Evolutionary conservation across 1,140 invertebrate species (phyloP).

Genomic region (Papilio helenus): DNA sequence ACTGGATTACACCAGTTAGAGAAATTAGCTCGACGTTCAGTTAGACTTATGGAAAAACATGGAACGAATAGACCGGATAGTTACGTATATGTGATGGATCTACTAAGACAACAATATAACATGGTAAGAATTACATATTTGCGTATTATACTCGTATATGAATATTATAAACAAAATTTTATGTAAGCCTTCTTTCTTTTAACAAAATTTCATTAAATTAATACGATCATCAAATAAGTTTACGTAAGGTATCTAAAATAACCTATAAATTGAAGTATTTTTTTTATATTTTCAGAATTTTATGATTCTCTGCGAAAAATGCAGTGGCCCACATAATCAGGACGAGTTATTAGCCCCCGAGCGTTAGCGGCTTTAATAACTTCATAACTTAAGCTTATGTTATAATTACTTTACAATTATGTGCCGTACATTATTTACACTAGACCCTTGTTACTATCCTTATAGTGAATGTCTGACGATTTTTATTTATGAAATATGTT

Average conservation of each 20-base stretch:
- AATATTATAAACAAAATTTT: background rate
- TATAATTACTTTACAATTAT: background rate
- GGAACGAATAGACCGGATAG: background rate
- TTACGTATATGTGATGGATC: constrained; percentile 46
- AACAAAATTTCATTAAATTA: background rate
- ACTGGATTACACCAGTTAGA: constrained; percentile 40
- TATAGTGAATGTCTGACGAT: background rate
- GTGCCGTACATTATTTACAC: background rate
- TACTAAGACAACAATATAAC: constrained; percentile 49
- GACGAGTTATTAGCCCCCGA: constrained; percentile 62
- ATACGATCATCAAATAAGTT: background rate
- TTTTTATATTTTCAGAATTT: constrained; percentile 59
- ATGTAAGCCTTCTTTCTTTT: too few species aligned
- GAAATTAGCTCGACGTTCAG: constrained; percentile 38
- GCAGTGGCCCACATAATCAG: constrained; percentile 50
- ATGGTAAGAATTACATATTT: constrained; percentile 43
- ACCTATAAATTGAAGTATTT: too few species aligned
- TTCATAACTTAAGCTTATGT: background rate
- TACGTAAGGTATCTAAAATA: too few species aligned
- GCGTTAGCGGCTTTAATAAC: constrained; percentile 45
- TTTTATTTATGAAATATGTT: background rate
- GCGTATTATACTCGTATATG: background rate
- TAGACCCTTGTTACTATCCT: too few species aligned
- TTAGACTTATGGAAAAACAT: constrained; percentile 44
- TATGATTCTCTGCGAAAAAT: constrained; percentile 55